Base-by-base conservation (phyloP, 2,113 vertebrate species). In the Podarcis muralis region DNA sequence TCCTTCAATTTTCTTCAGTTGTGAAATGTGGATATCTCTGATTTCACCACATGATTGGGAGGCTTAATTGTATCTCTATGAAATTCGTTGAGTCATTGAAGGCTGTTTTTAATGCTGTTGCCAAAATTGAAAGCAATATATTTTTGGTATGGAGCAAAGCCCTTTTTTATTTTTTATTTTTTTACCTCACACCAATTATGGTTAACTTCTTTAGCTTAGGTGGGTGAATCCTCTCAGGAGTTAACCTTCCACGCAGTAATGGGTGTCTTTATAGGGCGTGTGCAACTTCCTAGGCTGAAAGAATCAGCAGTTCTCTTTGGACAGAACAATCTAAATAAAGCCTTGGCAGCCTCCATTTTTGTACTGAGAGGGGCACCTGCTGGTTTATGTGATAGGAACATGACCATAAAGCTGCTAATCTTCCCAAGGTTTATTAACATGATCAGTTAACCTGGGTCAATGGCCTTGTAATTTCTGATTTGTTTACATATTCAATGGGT, bases 141-240 rank as follows among this genome's bases (percentile, higher is more conserved):
- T 84, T 37, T 59, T 84, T 86, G 81, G 83, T 85, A 75, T 86
- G 85, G 76, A 89, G 87, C 77, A n/a, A 87, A 85, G 40, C 57
- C 48, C 43, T 43, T 43, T 43, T 43, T 43, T 43, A 43, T 2
- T 37, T 69, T 15, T 83, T 84, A 20, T 81, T 30, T 88, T 75
- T 53, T 62, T 62, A 62, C 59, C 18, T 15, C 59, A 77, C 30
- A 27, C 4, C 30, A 22, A 53, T 23, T 37, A 82, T 87, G 85
- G 77, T 87, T 69, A 30, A 75, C 35, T 88, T 25, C 27, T 72
- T 35, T 30, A 8, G 53, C n/a, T 85, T 87, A 20, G 13, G 32
- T 16, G 35, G 16, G n/a, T n/a, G 65, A 30, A 5, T n/a, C 37
- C 9, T 85, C 6, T 74, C 15, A 37, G 71, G n/a, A 15, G 4